Conservation (phyloP, 1,140 invertebrate species). For the Asobara japonica region DNA sequence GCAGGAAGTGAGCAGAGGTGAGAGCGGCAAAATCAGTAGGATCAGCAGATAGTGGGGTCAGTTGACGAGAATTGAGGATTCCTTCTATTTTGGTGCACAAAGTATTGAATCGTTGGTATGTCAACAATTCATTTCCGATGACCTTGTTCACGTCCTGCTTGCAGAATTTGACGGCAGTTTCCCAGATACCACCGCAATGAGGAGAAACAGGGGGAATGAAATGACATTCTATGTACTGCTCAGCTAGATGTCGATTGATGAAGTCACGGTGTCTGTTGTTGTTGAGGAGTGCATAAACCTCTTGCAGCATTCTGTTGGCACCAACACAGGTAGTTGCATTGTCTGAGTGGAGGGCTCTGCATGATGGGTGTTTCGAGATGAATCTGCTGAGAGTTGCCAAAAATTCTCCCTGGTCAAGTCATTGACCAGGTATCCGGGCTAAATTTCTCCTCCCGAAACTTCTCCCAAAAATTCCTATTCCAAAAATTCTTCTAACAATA, state of each 20-base stretch:
- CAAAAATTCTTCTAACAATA: too few relatives aligned
- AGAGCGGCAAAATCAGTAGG: slow-evolving; percentile 39
- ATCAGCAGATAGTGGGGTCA: slow-evolving; percentile 36
- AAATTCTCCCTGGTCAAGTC: slow-evolving; percentile 47
- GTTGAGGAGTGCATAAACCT: slow-evolving; percentile 9
- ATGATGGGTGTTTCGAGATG: too few relatives aligned
- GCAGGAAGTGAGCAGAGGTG: too few relatives aligned
- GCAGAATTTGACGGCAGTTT: slow-evolving; percentile 37
- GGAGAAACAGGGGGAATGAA: slow-evolving; percentile 35
- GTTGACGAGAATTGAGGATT: slow-evolving; percentile 43
- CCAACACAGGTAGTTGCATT: slow-evolving; percentile 53
- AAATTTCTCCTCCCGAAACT: too few relatives aligned
- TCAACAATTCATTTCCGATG: slow-evolving; percentile 32
- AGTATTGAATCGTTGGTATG: slow-evolving; percentile 38
- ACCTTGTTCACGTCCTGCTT: slow-evolving; percentile 42
- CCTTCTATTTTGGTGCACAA: too few relatives aligned
- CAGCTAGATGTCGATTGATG: not conserved
- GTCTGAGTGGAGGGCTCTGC: slow-evolving; percentile 42
- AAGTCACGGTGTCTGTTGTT: not conserved
- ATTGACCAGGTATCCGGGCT: slow-evolving; percentile 45
- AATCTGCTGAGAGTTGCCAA: too few relatives aligned
- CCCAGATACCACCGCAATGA: slow-evolving; percentile 36
- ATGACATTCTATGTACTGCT: slow-evolving; percentile 28
- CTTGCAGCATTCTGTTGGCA: slow-evolving; percentile 26
- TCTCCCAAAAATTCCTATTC: too few relatives aligned